phyloP scores from a whole-genome alignment of 2,888 invertebrate genomes.

The Brachylomia viminalis region DNA sequence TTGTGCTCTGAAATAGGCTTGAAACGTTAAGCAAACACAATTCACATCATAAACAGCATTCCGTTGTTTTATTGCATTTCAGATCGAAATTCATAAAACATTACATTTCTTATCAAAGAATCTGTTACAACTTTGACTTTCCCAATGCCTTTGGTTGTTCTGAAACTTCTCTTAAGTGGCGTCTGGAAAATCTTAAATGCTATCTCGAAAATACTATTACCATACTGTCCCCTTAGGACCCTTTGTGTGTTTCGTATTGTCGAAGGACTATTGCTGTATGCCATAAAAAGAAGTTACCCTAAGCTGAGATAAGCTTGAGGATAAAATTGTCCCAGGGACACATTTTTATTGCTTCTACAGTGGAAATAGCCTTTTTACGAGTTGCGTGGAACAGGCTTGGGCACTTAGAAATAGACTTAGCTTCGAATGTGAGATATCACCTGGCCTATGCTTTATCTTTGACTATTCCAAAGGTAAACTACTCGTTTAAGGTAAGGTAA shows the following conservation, averaged over 20 bases:
- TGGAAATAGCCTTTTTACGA: constrained; percentile 80
- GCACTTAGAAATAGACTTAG: constrained; percentile 69
- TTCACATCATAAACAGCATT: constrained; percentile 17
- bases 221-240: constrained; percentile 66
- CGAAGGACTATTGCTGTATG: constrained; percentile 69
- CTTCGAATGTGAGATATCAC: constrained; percentile 49
- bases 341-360: constrained; percentile 77
- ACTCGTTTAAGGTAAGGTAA: too few species aligned
- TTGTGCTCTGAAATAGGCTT: constrained; percentile 21
- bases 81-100: constrained; percentile 9
- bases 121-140: not conserved
- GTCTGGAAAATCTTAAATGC: constrained; percentile 33
- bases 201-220: constrained; percentile 68
- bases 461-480: constrained; percentile 16
- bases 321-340: constrained; percentile 75
- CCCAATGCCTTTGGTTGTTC: not conserved
- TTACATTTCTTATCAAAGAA: not conserved
- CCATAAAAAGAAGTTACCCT: constrained; percentile 71
- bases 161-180: not conserved
- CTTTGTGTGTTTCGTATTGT: constrained; percentile 73
- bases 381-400: constrained; percentile 70
- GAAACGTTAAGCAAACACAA: constrained; percentile 12
- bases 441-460: constrained; percentile 32
- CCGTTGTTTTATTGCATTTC: constrained; percentile 4
- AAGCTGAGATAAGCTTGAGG: constrained; percentile 73